Base-by-base conservation (phyloP, 2,888 invertebrate genomes). In the Cheilosia urbana region DNA sequence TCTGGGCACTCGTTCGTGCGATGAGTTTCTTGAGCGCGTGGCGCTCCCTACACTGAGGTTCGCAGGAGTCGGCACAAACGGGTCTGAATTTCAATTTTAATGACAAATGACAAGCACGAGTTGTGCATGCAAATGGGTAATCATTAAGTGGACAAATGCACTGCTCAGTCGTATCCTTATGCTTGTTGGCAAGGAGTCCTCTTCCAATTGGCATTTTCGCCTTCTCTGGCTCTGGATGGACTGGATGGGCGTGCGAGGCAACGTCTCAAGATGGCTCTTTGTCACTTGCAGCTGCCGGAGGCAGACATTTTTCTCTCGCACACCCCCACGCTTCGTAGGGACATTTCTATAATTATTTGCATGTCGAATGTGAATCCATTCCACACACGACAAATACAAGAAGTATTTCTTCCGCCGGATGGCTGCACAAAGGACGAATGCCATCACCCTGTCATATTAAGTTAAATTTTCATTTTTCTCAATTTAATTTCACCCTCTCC, bases 101-200 rank as follows among this genome's bases (percentile, higher is more conserved):
- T 85, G 81, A 76, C 80, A 85, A 80, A 85, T 75, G 85, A 77
- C 81, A 77, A 77, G 77, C 68, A 85, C 76, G 76, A 81, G 47
- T 85, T 85, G 76, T 81, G 72, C 66, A 85, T 85, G 85, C 69
- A 81, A 81, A 85, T 85, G 81, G 85, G 81, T 63, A 81, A 85
- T 81, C 81, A 85, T 85, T 81, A 81, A 81, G 76, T 85, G 85
- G 81, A 85, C 81, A 81, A 85, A 85, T 81, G 75, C 81, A 72
- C 55, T 51, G 17, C 58, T 58, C 40, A 47, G 47, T 45, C 55
- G 40, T 40, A 63, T 65, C 65, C 57, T 49, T 19, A 17, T 21
- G 24, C 42, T 34, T 51, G 37, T 60, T 62, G 19, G 45, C 57
- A 60, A 53, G 34, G n/a, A 51, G 68, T 69, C 55, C 27, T 55